A percentile compares a stretch with the other conserved stretches of the same genome.
Conservation (phyloP, 2,888 invertebrate species). For the Amphipoea oculea region DNA sequence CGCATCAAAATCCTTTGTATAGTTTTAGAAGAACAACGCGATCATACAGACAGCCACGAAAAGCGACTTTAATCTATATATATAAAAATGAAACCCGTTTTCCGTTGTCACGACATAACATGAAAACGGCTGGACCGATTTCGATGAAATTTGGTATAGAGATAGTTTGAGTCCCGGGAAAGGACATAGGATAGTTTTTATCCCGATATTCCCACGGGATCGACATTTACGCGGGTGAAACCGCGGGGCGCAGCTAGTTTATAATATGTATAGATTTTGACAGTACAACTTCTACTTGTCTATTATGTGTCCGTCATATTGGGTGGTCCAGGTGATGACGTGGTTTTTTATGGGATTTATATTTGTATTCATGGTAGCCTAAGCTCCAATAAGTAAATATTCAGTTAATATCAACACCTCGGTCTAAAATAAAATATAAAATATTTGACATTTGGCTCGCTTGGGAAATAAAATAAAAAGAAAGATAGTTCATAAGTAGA, state of each 20-base stretch:
- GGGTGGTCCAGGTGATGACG: not conserved
- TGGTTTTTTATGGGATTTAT: not conserved
- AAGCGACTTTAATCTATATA: too few species aligned
- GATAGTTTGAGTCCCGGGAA: too few species aligned
- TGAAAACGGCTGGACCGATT: too few species aligned
- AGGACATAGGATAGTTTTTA: too few species aligned
- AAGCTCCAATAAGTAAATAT: not conserved
- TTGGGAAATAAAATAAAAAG: constrained; percentile 10
- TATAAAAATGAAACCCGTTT: too few species aligned
- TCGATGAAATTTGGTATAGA: too few species aligned
- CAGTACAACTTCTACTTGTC: constrained; percentile 25
- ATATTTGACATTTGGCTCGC: not conserved
- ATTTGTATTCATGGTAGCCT: not conserved
- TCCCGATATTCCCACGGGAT: too few species aligned
- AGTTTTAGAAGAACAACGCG: not conserved
- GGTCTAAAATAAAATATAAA: not conserved
- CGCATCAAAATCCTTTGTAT: not conserved
- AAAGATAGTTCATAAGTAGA: constrained; percentile 3
- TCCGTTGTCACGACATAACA: too few species aligned
- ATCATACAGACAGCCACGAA: too few species aligned
- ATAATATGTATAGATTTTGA: not conserved
- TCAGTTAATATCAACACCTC: too few species aligned
- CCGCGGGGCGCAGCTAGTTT: too few species aligned
- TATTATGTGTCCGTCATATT: constrained; percentile 4
- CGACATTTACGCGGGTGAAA: too few species aligned